Base-by-base conservation (phyloP, 2,113 vertebrate species). In the Limnothrissa miodon region DNA sequence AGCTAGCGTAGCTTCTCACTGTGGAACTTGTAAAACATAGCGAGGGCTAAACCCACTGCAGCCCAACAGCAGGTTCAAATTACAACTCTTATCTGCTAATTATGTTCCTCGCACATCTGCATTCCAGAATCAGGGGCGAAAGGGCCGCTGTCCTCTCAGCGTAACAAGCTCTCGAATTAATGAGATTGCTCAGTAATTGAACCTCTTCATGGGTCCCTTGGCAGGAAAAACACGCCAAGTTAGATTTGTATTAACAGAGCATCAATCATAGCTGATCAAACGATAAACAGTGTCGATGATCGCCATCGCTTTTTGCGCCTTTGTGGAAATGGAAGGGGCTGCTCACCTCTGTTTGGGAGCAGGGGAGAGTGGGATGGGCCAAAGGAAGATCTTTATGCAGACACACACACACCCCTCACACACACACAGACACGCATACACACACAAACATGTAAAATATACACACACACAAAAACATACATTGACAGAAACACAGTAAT, bases 231-330 rank as follows among this genome's bases (percentile, higher is more conserved):
- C 95, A 97, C 95, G 95, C 95, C 95, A 96, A 95, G 96, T 92
- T 96, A 93, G 93, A 96, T 96, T 95, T 96, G 95, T 95, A 95
- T 95, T 95, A 96, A 96, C 95, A 95, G 93, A 95, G 94, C 96
- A 97, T 97, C 95, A 94, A 96, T 98, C 97, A 97, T 95, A 94
- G 93, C 95, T 94, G 96, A 97, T 96, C 96, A 96, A 95, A 96
- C 87, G 90, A 94, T 96, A 97, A 97, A 96, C 95, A 96, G 93
- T 92, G 94, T 91, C 89, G 94, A 94, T 88, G 94, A 95, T 94
- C 92, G 81, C 90, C 91, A 91, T 91, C 86, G 89, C 85, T 83
- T 86, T 80, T 86, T 85, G 87, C 89, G 89, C 87, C 87, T 88
- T 87, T 86, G 86, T 92, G 91, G 87, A 94, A 96, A 96, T 93